Base-by-base conservation (phyloP, 2,888 invertebrate species). In the Ormia ochracea region DNA sequence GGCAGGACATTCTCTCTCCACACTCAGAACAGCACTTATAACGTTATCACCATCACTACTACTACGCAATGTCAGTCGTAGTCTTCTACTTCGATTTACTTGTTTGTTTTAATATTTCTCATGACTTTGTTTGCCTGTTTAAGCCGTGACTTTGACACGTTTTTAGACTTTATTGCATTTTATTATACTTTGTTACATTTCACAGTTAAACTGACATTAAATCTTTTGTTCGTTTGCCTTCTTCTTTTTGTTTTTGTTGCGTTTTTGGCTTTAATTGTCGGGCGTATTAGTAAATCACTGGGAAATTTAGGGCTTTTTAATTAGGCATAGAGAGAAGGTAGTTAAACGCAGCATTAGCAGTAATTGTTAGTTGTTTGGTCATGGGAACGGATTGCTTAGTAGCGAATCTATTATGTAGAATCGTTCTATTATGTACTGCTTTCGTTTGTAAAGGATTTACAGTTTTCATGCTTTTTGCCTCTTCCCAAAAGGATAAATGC, bases 121-220 rank as follows among this genome's bases (percentile, higher is more conserved):
- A 61, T 63, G 68, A 50, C 45, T 61, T 72, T 56, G 45, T 72
- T 76, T 70, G 82, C 84, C 83, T 78, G 82, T 81, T 81, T 87
- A 83, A 86, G 87, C 82, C 83, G 85, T 87, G 87, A 87, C 87
- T 87, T 87, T 88, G 88, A 88, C 88, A 88, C 88, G 88, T 87
- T 87, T 86, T 84, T 84, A 84, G 85, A 83, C 86, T 87, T 86
- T 86, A 86, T 86, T 87, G 81, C 85, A 86, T 84, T 86, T 88
- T 87, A 87, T 87, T 87, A 85, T 84, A 65, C 85, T 86, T 85
- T 76, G 80, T 76, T 72, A 80, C 80, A 76, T 80, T 80, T 76
- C 76, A 80, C 80, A 80, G 80, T 80, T 80, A 76, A 72, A 80
- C 63, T 76, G 76, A 80, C 69, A 77, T 63, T 63, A 70, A 77